Base-by-base conservation (phyloP, 2,888 invertebrate genomes). In the Ormyrus labotus region DNA sequence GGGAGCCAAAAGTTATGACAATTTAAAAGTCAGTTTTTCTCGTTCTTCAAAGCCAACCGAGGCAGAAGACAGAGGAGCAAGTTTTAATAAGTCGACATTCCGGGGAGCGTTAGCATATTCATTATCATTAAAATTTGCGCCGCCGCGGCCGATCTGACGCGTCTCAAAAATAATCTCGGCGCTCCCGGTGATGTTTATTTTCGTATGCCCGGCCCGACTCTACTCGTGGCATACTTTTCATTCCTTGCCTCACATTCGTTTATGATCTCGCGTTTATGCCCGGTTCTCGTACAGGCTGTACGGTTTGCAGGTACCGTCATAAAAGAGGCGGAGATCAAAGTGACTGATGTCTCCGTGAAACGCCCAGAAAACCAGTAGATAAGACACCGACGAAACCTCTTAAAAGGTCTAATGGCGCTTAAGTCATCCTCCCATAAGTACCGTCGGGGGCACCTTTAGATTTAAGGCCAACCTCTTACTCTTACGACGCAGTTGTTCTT, bases 11-110 rank as follows among this genome's bases (percentile, higher is more conserved):
- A 83, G 84, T 85, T 84, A 84, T 81, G 84, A 84, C 81, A 80
- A 82, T 84, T 83, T 84, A 83, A 84, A 83, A 83, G 82, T 81
- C 82, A 83, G 64, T 83, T 83, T 82, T 82, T 73, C 63, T 7
- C 67, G 60, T 65, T 58, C 50, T 57, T 70, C 2, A 19, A 48
- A 45, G 8, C 45, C n/a, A n/a, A 45, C 45, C 3, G 9, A 45
- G 9, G 45, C 19, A 63, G 73, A 55, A 34, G 64, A n/a, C 10
- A 34, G 45, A 69, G 69, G 50, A 57, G 60, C 45, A 60, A 65
- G 60, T 45, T 73, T 82, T 81, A 81, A 84, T 80, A 80, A 81
- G 77, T 47, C 61, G 67, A 61, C 68, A 71, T 81, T 75, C 57
- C 48, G 34, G 50, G 19, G 69, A 68, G 47, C 57, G 64, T 73